phyloP scores from a whole-genome alignment of 2,888 invertebrate genomes.

The Chouioia cunea region DNA sequence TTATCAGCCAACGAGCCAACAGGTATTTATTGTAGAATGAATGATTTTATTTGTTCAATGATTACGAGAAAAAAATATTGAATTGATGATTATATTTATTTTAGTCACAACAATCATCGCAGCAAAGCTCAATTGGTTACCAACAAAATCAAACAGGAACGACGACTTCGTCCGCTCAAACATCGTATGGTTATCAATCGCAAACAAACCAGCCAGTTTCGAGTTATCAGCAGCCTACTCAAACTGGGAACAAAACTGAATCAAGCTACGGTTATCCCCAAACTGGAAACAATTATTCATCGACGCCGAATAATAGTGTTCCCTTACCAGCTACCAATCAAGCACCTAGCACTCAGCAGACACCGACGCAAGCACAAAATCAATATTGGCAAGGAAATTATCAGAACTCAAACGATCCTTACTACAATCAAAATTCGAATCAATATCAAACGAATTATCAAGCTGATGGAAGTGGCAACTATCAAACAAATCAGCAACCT shows the following conservation, averaged over 20 bases:
- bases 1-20: constrained; percentile 31
- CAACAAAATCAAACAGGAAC: constrained; percentile 50
- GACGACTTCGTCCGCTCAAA: constrained; percentile 40
- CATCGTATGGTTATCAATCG: constrained; percentile 48
- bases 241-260: constrained; percentile 46
- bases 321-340: constrained; percentile 47
- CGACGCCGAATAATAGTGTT: constrained; percentile 43
- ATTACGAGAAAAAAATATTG: too few relatives aligned
- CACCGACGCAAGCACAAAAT: constrained; percentile 52
- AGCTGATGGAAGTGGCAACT: constrained; percentile 49
- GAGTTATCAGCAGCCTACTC: constrained; percentile 54
- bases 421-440: constrained; percentile 60
- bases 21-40: constrained; percentile 19
- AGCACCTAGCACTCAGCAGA: constrained; percentile 48
- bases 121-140: constrained; percentile 47
- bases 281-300: constrained; percentile 50
- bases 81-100: not conserved
- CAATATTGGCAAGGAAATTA: constrained; percentile 68
- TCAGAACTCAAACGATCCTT: constrained; percentile 62
- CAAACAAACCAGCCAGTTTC: constrained; percentile 50
- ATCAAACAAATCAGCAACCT: constrained; percentile 49
- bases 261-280: constrained; percentile 53
- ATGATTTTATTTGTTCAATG: not conserved
- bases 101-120: constrained; percentile 30
- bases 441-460: constrained; percentile 63